phyloP scores from a whole-genome alignment of 1,140 invertebrate species.

The Sycophila sp. region DNA sequence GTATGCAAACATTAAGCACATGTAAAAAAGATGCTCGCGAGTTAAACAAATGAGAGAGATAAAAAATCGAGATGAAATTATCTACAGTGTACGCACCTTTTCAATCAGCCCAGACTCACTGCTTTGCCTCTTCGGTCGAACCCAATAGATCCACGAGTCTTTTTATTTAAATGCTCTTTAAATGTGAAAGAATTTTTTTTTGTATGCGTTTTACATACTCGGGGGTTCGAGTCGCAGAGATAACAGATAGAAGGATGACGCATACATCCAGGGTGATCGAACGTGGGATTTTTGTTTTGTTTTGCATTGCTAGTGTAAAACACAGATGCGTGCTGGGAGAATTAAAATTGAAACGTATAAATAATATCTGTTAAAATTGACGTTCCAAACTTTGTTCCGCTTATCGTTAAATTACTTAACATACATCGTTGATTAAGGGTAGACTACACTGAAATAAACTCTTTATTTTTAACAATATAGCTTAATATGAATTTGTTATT shows the following conservation, averaged over 20 bases:
- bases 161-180: conserved; percentile 18
- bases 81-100: conserved; percentile 40
- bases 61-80: conserved; percentile 21
- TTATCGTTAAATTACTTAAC: conserved; percentile 9
- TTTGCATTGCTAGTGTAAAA: conserved; percentile 45
- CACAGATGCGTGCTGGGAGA: conserved; percentile 50
- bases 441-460: conserved; percentile 23
- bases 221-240: conserved; percentile 11
- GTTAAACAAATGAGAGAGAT: conserved; percentile 4
- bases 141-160: conserved; percentile 13
- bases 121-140: conserved; percentile 30
- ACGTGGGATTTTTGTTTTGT: conserved; percentile 7
- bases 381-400: conserved; percentile 6
- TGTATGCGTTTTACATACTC: background rate
- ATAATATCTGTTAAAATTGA: background rate
- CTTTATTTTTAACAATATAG: too few species aligned
- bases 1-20: background rate
- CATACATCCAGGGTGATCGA: conserved; percentile 51
- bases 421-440: background rate
- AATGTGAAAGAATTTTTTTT: background rate
- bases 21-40: too few species aligned
- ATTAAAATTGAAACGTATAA: conserved; percentile 30
- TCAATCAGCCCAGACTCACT: conserved; percentile 36
- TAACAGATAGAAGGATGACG: conserved; percentile 52
- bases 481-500: background rate